Conservation (phyloP, 2,113 vertebrate species). For the Steatornis caripensis region DNA sequence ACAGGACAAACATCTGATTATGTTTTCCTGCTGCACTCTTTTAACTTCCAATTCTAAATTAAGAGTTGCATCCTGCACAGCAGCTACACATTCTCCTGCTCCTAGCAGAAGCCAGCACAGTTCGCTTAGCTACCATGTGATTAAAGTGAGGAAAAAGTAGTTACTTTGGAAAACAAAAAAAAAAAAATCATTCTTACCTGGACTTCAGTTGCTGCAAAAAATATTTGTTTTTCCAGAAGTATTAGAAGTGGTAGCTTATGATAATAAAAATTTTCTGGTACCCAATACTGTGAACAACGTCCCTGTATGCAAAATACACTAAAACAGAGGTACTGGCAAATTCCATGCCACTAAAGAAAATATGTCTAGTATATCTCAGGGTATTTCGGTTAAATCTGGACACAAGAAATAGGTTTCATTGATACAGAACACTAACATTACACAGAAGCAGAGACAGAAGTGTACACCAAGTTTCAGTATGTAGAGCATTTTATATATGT, state of each 20-base stretch:
- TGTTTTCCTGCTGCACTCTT: neutral
- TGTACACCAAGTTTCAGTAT: neutral
- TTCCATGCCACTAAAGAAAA: neutral
- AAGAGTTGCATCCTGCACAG: neutral
- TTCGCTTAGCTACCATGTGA: neutral
- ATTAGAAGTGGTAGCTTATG: neutral
- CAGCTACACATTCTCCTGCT: fast-evolving
- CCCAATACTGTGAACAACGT: neutral
- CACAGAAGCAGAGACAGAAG: neutral
- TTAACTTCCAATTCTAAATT: neutral
- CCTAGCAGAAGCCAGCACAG: neutral
- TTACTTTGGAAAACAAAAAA: neutral
- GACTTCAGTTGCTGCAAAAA: neutral
- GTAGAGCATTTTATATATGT: neutral
- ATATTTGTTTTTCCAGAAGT: neutral
- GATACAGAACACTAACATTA: neutral
- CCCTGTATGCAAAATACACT: neutral
- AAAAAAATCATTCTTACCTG: neutral
- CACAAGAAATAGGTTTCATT: neutral
- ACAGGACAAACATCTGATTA: neutral
- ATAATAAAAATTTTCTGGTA: neutral
- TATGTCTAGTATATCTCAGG: neutral
- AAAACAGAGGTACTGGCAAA: neutral
- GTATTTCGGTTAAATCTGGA: neutral
- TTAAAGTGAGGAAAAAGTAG: neutral